A percentile compares a stretch with the other conserved stretches of the same genome.
Evolutionary conservation across 2,888 invertebrate genomes (phyloP).

Genomic region (Dyspetes luteomarginatus): DNA sequence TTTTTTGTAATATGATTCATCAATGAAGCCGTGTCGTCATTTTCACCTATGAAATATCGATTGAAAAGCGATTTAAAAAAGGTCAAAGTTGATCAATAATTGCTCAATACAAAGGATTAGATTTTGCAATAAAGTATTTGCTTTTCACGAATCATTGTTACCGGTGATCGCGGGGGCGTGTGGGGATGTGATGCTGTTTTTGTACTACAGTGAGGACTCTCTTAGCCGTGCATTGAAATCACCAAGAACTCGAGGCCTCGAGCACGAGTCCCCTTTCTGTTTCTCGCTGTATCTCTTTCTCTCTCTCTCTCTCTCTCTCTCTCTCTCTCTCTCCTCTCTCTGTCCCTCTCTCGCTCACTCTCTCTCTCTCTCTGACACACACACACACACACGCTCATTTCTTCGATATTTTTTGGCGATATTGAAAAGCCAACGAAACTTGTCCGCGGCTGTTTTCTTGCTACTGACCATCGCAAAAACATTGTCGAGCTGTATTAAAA

Average conservation of each 20-base stretch:
- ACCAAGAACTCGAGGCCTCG: conserved; percentile 64
- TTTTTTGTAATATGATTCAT: too few relatives aligned
- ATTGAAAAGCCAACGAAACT: conserved; percentile 57
- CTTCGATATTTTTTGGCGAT: conserved; percentile 66
- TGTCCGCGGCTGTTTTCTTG: conserved; percentile 33
- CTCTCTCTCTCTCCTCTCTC: not conserved
- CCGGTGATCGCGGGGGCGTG: conserved; percentile 20
- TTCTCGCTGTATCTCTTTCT: conserved; percentile 1
- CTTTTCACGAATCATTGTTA: not conserved
- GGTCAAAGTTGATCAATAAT: too few relatives aligned
- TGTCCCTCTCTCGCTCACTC: not conserved
- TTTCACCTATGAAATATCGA: too few relatives aligned
- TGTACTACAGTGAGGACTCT: conserved; percentile 33
- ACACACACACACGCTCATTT: conserved; percentile 38
- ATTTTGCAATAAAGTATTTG: not conserved
- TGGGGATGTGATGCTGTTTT: not conserved
- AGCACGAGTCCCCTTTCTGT: too few relatives aligned
- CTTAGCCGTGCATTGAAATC: conserved; percentile 74
- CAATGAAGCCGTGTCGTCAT: too few relatives aligned
- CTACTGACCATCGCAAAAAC: conserved; percentile 73
- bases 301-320: conserved; percentile 9
- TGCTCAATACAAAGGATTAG: not conserved
- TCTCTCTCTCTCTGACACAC: not conserved
- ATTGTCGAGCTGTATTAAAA: conserved; percentile 47
- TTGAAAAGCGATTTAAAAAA: not conserved